phyloP scores from a whole-genome alignment of 2,113 vertebrate species.

The Oncorhynchus kisutch region DNA sequence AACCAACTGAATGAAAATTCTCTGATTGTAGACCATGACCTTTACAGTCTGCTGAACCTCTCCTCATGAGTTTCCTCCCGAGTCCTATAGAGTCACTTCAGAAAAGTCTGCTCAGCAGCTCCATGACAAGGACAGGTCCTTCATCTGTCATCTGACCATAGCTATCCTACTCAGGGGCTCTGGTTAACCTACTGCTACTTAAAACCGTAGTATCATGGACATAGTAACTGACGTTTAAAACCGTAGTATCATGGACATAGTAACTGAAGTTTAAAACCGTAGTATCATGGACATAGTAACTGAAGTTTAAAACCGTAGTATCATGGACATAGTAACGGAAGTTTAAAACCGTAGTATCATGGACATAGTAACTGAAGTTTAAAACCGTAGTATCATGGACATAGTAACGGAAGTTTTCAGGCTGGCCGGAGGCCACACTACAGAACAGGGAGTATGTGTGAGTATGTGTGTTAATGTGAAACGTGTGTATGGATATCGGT shows the following conservation, averaged over 20 bases:
- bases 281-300: background rate
- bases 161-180: conserved; percentile 9
- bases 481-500: background rate
- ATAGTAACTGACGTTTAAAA: background rate
- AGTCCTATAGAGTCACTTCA: conserved; percentile 6
- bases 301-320: background rate
- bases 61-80: conserved; percentile 26
- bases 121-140: conserved; percentile 7
- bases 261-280: background rate
- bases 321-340: background rate
- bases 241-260: no score
- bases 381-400: no score
- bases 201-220: background rate
- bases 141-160: conserved; percentile 14
- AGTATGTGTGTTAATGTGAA: no score
- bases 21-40: conserved; percentile 11
- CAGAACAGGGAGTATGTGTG: background rate
- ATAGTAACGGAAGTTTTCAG: background rate
- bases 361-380: background rate
- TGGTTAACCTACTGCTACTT: background rate
- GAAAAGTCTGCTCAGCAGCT: conserved; percentile 22
- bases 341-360: background rate
- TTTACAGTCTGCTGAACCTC: conserved; percentile 15
- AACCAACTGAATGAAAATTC: background rate
- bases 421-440: background rate